These are phyloP conservation scores for Metalampra italica DNA, from an alignment of 2,888 invertebrate species.

Conservation along the genomic window DNA sequence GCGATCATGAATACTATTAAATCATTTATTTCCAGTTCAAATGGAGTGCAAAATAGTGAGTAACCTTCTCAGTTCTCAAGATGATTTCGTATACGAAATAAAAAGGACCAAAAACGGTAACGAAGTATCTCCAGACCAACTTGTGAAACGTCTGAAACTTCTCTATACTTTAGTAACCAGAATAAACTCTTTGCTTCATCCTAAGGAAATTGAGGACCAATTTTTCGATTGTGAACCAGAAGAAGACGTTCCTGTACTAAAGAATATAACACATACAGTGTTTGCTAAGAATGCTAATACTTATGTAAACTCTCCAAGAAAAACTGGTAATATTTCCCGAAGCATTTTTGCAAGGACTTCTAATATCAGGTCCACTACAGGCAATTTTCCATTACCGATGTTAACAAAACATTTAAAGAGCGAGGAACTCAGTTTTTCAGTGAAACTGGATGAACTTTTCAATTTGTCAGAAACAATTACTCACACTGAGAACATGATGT, in stretches of 20 bases:
- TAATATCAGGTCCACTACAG: conserved; percentile 44
- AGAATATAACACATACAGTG: conserved; percentile 50
- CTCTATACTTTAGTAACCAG: conserved; percentile 55
- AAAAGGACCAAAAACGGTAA: conserved; percentile 31
- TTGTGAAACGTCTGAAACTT: conserved; percentile 57
- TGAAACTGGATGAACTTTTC: conserved; percentile 56
- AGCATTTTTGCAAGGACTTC: conserved; percentile 53
- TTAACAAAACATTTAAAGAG: conserved; percentile 49
- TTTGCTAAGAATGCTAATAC: conserved; percentile 37
- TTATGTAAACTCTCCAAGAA: conserved; percentile 41
- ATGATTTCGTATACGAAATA: conserved; percentile 40
- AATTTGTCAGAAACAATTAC: conserved; percentile 27
- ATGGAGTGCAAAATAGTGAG: conserved; percentile 64
- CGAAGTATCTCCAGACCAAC: conserved; percentile 40
- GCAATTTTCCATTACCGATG: conserved; percentile 44
- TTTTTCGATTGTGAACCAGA: conserved; percentile 38
- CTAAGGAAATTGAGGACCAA: conserved; percentile 55
- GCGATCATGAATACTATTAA: too few relatives aligned
- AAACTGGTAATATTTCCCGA: conserved; percentile 38
- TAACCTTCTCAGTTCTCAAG: conserved; percentile 39
- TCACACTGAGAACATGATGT: conserved; percentile 17
- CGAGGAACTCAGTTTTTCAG: conserved; percentile 58
- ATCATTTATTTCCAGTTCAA: conserved; percentile 40
- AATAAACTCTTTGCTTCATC: conserved; percentile 50
- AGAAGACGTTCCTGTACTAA: conserved; percentile 25